Conservation (phyloP, 2,888 invertebrate species). For the Nymphalis polychloros region DNA sequence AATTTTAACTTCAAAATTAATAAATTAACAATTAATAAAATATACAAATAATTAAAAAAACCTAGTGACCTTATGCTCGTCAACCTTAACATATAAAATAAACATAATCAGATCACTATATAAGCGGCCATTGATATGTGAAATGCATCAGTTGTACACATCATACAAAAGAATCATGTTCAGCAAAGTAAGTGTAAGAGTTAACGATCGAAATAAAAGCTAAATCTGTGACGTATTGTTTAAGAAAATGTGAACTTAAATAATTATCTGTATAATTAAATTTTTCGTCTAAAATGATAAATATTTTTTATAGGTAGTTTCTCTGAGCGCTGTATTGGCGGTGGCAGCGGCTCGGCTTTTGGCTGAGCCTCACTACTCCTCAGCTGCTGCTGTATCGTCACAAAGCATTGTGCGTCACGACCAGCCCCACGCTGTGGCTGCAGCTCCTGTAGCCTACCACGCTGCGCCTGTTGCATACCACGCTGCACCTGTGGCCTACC, state of each 20-base stretch:
- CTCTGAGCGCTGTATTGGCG: slow-evolving; percentile 65
- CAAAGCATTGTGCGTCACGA: slow-evolving; percentile 66
- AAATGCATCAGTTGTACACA: slow-evolving; percentile 15
- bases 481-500: slow-evolving; percentile 42
- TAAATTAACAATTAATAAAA: neutral
- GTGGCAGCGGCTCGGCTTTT: slow-evolving; percentile 66
- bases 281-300: too few relatives aligned
- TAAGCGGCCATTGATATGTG: slow-evolving; percentile 6
- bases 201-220: neutral
- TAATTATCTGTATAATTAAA: too few relatives aligned
- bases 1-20: too few relatives aligned
- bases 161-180: slow-evolving; percentile 49
- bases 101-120: slow-evolving; percentile 16
- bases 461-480: slow-evolving; percentile 50
- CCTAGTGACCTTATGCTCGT: neutral
- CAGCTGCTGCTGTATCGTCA: slow-evolving; percentile 64
- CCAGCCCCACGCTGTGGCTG: slow-evolving; percentile 41
- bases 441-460: slow-evolving; percentile 48
- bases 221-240: too few relatives aligned
- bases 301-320: slow-evolving; percentile 55
- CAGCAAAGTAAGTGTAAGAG: slow-evolving; percentile 60
- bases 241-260: too few relatives aligned
- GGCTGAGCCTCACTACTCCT: slow-evolving; percentile 63
- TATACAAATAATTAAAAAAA: neutral
- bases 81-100: neutral